These are phyloP conservation scores for Drosophila pectinifera DNA, from an alignment of 1,140 invertebrate genomes.

Conservation along the genomic window DNA sequence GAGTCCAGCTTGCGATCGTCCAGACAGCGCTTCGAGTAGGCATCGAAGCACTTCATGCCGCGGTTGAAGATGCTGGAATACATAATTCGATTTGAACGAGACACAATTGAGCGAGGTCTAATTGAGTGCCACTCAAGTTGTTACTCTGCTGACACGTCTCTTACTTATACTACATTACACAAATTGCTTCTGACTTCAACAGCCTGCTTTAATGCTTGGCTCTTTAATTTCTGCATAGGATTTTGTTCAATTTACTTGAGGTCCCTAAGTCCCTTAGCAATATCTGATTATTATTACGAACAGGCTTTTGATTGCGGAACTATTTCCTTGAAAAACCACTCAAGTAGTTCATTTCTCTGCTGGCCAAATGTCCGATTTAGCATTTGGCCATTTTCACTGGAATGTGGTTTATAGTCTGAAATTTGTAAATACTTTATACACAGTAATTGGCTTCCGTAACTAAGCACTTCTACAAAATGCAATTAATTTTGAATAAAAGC, in stretches of 20 bases:
- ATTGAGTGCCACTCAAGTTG: conserved; percentile 30
- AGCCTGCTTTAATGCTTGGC: neutral
- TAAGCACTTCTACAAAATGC: neutral
- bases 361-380: no score
- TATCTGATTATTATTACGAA: neutral
- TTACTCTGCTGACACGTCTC: neutral
- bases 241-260: no score
- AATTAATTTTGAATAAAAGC: neutral
- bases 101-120: conserved; percentile 25
- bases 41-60: conserved; percentile 81
- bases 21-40: conserved; percentile 71
- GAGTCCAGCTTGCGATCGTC: conserved; percentile 63
- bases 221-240: no score
- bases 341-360: no score
- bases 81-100: conserved; percentile 33
- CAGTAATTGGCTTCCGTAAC: no score
- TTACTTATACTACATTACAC: neutral
- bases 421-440: no score
- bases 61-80: conserved; percentile 76
- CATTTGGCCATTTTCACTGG: no score
- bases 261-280: neutral
- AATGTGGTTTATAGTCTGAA: no score
- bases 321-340: neutral
- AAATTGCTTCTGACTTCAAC: conserved; percentile 2
- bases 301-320: neutral